Base-by-base conservation (phyloP, 2,888 invertebrate genomes). In the Caprella mutica region DNA sequence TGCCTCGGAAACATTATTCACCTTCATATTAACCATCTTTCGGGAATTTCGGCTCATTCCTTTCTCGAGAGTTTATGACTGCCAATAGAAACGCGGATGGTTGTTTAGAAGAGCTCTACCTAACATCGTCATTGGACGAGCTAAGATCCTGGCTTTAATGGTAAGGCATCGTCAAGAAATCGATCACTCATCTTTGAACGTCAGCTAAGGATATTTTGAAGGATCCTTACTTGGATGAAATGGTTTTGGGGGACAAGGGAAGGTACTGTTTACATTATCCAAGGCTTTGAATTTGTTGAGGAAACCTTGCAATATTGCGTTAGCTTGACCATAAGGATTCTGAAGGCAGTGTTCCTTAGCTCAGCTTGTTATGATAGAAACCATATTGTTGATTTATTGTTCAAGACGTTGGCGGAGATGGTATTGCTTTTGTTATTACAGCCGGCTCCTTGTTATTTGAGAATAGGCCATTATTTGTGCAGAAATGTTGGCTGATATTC, bases 21-120 rank as follows among this genome's bases (percentile, higher is more conserved):
- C 48, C 29, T 48, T 48, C 48, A 48, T 48, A 48, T 48, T 48
- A 48, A 48, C 48, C 29, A 48, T 48, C 48, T 48, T 48, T 48
- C 29, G 29, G 29, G 29, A 48, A 48, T 30, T 48, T 48, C 48
- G 29, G 29, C 19, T 29, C 29, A 48, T 30, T n/a, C 48, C 48
- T 48, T 48, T 48, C 27, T 27, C 17, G 29, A 48, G 48, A 48
- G 48, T 30, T 29, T 48, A 27, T 27, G 30, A 48, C 48, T 24
- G 30, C 48, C 48, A 48, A 48, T 48, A 24, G 48, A 27, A 48
- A 48, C 29, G 29, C 19, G 29, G 48, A 30, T 27, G 19, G 30
- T 48, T 48, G 48, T 48, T 48, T 48, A 30, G 48, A 30, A 29
- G 48, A 30, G 29, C 30, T 30, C 30, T 27, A 48, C 5, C 29